Percentiles rank a stretch among this genome's conserved stretches.
Conservation (phyloP, 2,797 vertebrate genomes). For the Halcyon chelicuti region DNA sequence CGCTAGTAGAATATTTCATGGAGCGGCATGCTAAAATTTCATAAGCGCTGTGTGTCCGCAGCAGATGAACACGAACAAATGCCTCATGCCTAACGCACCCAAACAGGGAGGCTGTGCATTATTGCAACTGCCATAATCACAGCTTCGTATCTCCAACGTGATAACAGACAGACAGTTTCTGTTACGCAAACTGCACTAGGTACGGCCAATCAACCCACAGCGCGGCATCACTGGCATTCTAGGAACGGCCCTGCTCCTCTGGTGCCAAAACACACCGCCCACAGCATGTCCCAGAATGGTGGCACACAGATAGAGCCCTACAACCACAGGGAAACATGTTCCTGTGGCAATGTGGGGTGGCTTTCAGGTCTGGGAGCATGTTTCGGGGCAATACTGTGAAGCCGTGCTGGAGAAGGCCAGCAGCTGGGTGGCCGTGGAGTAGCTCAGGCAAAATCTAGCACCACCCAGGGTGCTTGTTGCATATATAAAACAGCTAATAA, state of each 20-base stretch:
- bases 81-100: rapidly evolving
- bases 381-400: neutral
- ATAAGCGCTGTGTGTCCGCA: rapidly evolving
- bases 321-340: neutral
- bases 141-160: neutral
- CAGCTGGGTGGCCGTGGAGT: neutral
- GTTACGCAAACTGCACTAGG: neutral
- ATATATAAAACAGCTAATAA: constrained; percentile 19
- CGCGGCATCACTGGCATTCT: neutral
- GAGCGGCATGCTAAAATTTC: rapidly evolving
- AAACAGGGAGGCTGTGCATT: neutral
- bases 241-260: neutral
- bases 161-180: constrained; percentile 43
- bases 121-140: neutral
- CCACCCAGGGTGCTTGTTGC: neutral
- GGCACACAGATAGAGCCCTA: rapidly evolving
- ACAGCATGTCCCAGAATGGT: rapidly evolving
- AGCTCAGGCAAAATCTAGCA: neutral
- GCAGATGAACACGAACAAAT: neutral
- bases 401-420: neutral
- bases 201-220: neutral
- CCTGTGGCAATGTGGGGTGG: rapidly evolving
- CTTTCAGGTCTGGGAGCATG: neutral
- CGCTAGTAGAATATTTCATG: neutral
- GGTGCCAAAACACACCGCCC: neutral